These are phyloP conservation scores for Tympanoctomys barrerae DNA, from an alignment of 2,797 vertebrate species.

Conservation along the genomic window DNA sequence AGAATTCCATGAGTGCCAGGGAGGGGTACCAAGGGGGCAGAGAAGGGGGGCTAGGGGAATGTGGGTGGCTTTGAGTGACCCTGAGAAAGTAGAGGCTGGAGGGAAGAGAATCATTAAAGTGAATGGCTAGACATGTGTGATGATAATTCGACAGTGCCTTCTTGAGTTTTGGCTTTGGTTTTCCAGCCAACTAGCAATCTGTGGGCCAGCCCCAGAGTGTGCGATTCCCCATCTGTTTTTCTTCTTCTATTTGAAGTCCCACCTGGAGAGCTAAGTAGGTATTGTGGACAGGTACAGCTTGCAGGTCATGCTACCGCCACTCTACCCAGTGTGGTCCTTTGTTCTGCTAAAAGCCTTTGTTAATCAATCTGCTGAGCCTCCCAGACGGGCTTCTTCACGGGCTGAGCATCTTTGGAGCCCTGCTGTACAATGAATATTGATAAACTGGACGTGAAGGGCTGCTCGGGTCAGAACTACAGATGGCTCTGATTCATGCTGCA, in stretches of 20 bases:
- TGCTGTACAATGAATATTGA: neutral
- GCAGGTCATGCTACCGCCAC: neutral
- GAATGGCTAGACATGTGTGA: neutral
- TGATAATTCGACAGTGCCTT: neutral
- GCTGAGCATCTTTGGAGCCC: neutral
- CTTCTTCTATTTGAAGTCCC: neutral
- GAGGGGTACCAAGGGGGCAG: neutral
- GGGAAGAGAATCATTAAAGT: neutral
- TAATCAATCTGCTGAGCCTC: neutral
- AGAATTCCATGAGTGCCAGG: neutral
- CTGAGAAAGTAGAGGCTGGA: neutral
- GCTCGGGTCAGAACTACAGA: neutral
- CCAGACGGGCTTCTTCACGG: neutral
- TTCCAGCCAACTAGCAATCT: neutral
- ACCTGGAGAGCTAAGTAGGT: fast-evolving
- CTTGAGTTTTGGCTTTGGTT: neutral
- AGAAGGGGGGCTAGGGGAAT: neutral
- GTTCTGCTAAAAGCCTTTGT: neutral
- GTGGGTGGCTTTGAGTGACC: neutral
- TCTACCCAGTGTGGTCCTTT: neutral
- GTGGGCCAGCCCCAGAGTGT: neutral
- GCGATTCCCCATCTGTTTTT: neutral
- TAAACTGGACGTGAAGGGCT: neutral
- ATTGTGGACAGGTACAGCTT: neutral
- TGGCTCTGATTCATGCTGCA: neutral